Conservation (phyloP, 2,113 vertebrate species). For the Oreochromis spilurus region DNA sequence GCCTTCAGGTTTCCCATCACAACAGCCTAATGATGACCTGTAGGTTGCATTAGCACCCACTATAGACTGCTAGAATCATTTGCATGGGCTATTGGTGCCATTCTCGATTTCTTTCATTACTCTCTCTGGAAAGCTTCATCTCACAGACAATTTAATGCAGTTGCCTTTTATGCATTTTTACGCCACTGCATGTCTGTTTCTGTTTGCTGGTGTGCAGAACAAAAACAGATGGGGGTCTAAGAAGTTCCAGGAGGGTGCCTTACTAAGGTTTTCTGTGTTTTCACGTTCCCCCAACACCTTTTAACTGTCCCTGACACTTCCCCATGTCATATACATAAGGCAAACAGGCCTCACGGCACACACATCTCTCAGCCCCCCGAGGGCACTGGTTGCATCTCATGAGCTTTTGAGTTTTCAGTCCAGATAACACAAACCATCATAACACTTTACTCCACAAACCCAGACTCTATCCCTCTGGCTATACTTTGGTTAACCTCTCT, state of each 20-base stretch:
- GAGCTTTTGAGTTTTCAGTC: neutral
- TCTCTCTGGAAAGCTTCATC: conserved; percentile 6
- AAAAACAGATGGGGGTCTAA: conserved; percentile 29
- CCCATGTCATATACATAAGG: neutral
- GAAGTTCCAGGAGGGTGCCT: conserved; percentile 38
- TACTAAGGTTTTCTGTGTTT: conserved; percentile 18
- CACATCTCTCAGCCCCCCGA: neutral
- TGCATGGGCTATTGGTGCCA: neutral
- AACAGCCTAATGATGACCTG: conserved; percentile 6
- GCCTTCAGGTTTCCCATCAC: conserved; percentile 2
- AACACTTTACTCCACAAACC: conserved; percentile 27
- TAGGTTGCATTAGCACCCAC: neutral
- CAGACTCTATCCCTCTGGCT: conserved; percentile 33
- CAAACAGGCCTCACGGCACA: neutral
- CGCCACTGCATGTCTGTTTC: conserved; percentile 34
- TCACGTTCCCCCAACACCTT: conserved; percentile 32
- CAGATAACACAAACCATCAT: conserved; percentile 45
- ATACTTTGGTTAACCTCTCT: conserved; percentile 51
- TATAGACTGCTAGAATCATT: neutral
- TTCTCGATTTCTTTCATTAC: neutral
- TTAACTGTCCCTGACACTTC: conserved; percentile 25
- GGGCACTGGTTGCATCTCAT: neutral
- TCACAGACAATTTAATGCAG: conserved; percentile 12
- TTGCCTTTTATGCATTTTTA: neutral
- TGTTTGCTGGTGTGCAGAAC: conserved; percentile 19